These are phyloP conservation scores for Periophthalmus modestus DNA, from an alignment of 2,113 vertebrate species.

Conservation along the genomic window DNA sequence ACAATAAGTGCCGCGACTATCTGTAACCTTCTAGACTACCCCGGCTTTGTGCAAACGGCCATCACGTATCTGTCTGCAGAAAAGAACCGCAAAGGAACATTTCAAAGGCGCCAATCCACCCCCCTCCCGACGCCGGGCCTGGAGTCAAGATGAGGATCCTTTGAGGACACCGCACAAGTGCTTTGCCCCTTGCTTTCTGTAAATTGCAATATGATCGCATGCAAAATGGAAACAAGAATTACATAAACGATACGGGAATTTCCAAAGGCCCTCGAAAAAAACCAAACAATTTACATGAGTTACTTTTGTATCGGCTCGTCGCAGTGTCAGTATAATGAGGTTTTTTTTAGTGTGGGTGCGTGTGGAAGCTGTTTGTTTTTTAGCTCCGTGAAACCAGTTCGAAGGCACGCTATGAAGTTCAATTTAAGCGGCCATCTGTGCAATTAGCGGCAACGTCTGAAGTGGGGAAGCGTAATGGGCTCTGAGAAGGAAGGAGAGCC, in stretches of 20 bases:
- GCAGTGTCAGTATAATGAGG: slow-evolving; percentile 46
- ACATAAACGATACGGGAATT: slow-evolving; percentile 58
- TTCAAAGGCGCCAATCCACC: slow-evolving; percentile 65
- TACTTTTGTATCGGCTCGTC: too few species aligned
- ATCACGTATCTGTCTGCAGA: slow-evolving; percentile 19
- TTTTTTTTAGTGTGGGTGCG: slow-evolving; percentile 19
- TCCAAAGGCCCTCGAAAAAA: slow-evolving; percentile 23
- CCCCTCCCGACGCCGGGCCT: slow-evolving; percentile 11
- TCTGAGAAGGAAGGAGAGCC: too few species aligned
- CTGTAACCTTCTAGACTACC: slow-evolving; percentile 34
- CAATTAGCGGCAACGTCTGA: too few species aligned
- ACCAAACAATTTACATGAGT: slow-evolving; percentile 65
- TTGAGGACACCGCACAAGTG: slow-evolving; percentile 41
- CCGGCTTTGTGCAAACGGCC: slow-evolving; percentile 11
- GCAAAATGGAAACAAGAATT: slow-evolving; percentile 60
- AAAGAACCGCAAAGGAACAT: slow-evolving; percentile 46
- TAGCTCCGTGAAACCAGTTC: too few species aligned
- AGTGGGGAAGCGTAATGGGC: too few species aligned
- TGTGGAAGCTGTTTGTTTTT: too few species aligned
- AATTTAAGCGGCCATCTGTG: too few species aligned
- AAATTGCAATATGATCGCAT: slow-evolving; percentile 42
- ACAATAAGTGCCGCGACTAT: slow-evolving; percentile 16
- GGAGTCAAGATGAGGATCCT: slow-evolving; percentile 29
- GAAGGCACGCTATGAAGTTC: too few species aligned
- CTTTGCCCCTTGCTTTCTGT: slow-evolving; percentile 27